Percentiles rank a stretch among this genome's conserved stretches.
Conservation (phyloP, 2,797 vertebrate genomes). For the Coracias cyanogaster region DNA sequence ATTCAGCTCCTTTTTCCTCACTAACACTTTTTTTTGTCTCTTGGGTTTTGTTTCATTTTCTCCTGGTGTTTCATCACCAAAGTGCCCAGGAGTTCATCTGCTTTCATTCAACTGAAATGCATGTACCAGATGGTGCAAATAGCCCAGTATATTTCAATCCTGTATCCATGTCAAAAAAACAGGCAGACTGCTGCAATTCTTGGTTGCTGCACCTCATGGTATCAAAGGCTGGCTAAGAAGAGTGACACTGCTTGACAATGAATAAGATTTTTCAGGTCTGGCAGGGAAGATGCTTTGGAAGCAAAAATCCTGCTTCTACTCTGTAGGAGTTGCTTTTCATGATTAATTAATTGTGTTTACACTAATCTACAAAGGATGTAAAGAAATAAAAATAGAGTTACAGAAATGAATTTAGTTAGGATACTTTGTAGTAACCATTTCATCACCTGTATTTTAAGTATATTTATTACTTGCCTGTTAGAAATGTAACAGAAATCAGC, state of each 20-base stretch:
- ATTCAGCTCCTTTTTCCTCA: slow-evolving; percentile 24
- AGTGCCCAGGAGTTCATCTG: slow-evolving; percentile 64
- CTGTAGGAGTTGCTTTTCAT: slow-evolving; percentile 66
- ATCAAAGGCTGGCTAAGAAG: slow-evolving; percentile 68
- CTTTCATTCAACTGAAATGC: slow-evolving; percentile 68
- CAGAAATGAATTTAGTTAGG: slow-evolving; percentile 29
- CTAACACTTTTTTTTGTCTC: slow-evolving; percentile 43
- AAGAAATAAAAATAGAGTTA: slow-evolving; percentile 47
- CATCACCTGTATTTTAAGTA: not conserved
- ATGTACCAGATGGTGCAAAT: slow-evolving; percentile 74
- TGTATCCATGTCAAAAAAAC: slow-evolving; percentile 67
- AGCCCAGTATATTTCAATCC: slow-evolving; percentile 69
- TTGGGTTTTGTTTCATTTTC: slow-evolving; percentile 67
- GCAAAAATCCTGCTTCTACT: slow-evolving; percentile 44
- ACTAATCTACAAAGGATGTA: slow-evolving; percentile 52
- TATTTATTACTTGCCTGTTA: not conserved
- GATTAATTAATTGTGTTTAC: slow-evolving; percentile 73
- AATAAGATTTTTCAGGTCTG: slow-evolving; percentile 71
- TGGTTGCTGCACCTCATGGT: slow-evolving; percentile 71
- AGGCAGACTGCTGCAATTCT: slow-evolving; percentile 70
- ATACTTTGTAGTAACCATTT: slow-evolving; percentile 44
- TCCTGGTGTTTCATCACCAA: slow-evolving; percentile 67
- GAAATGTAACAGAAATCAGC: not conserved
- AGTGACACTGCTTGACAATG: slow-evolving; percentile 64
- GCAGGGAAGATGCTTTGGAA: slow-evolving; percentile 57